Conservation (phyloP, 2,797 vertebrate species). For the Sarcoramphus papa region DNA sequence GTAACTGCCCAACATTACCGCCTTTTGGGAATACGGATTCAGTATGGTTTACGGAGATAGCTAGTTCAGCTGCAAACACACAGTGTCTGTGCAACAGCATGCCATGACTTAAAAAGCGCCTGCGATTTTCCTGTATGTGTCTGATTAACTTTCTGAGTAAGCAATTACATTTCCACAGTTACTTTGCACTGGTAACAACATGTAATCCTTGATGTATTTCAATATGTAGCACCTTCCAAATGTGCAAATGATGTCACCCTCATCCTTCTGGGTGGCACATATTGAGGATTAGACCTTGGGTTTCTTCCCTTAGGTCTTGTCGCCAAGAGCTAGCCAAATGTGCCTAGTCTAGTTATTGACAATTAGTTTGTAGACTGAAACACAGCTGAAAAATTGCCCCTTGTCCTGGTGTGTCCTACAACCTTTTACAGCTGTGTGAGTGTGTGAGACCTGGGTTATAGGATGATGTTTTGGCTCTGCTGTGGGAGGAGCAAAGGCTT, state of each 20-base stretch:
- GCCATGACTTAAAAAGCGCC: not conserved
- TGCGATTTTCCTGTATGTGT: not conserved
- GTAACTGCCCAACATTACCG: accelerated
- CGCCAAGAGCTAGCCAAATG: not conserved
- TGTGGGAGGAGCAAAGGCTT: not conserved
- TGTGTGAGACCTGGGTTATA: not conserved
- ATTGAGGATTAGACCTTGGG: not conserved
- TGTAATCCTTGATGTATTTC: not conserved
- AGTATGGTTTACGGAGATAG: accelerated
- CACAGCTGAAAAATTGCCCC: not conserved
- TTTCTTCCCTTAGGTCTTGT: not conserved
- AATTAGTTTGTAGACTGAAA: not conserved
- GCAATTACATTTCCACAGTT: not conserved
- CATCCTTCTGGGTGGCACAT: not conserved
- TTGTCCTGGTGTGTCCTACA: not conserved
- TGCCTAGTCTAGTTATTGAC: not conserved
- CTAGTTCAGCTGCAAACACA: not conserved
- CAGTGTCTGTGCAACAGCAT: no score
- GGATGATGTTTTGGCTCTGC: not conserved
- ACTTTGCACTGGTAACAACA: not conserved
- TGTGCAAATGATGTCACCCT: not conserved
- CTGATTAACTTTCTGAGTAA: not conserved
- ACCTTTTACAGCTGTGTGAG: not conserved
- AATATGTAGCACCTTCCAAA: not conserved
- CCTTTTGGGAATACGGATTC: not conserved